Evolutionary conservation across 2,113 vertebrate species (phyloP), one percentile per base, ranked within the genome.

Genomic region (Sakesphorus luctuosus): DNA sequence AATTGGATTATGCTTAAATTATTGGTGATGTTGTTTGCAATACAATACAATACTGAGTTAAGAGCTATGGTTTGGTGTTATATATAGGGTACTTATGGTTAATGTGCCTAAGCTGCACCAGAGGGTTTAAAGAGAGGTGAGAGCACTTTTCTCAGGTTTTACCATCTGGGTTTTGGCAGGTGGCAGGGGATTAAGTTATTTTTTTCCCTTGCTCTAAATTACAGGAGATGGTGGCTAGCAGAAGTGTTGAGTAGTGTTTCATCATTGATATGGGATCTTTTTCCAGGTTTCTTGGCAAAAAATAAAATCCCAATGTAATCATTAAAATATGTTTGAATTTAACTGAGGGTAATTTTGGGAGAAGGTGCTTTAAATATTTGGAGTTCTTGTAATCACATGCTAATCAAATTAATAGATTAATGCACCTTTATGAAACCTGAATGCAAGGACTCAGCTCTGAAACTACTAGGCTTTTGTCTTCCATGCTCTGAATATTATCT

Each of bases 1-100:
- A 92, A 96, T 86, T 92, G 86, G 77, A 95, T 95, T 96, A 94
- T 92, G 63, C 31, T 84, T 21, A 78, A 94, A 65, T 80, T 87
- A 76, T 69, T 91, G 83, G 68, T 84, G 56, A n/a, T 89, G 69
- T 13, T 79, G 40, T 66, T 89, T 68, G 33, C n/a, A 40, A 83
- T 88, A 88, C 79, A 92, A 44, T 90, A 16, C 25, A 73, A 28
- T 69, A 81, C 58, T 75, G 73, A 93, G 58, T 86, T 87, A 85
- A 89, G 68, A 74, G 69, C 80, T 80, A 2, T 44, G 40, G 69
- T 73, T 88, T 20, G 23, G 35, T 56, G 47, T 91, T 91, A 66
- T 35, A 36, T 80, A n/a, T 26, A 47, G 75, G 29, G 36, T 67
- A 67, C 47, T 90, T 78, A 40, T 0, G 75, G 77, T 84, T 92